Evolutionary conservation across 2,888 invertebrate species (phyloP), one percentile per base, ranked within the genome.

Genomic region (Alsophila aescularia): DNA sequence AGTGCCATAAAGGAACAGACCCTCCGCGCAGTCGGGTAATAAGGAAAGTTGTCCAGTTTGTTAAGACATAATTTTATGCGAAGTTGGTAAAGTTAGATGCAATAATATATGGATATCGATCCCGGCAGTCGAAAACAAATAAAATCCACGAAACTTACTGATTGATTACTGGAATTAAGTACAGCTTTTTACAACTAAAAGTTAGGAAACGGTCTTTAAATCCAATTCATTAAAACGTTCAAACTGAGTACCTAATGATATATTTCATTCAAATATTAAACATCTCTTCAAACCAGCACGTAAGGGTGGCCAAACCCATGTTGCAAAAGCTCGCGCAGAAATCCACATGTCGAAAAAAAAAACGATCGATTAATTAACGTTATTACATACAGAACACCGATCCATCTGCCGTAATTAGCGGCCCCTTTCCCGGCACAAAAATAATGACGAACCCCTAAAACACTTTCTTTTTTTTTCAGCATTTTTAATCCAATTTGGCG

Each of bases 401-500:
- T 89, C 90, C 90, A 90, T 90, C 90, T 90, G 88, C 82, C 84
- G 90, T 91, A 90, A 90, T 91, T 90, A 91, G 89, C 77, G 81
- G 85, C 84, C 88, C 88, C 85, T 87, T 79, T 81, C 73, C 83
- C 83, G 80, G 85, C 81, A 83, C 72, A 87, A 88, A 89, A 90
- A 90, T 90, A 90, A 90, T 90, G 90, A 90, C 90, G 89, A 82
- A 75, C 90, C 90, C 73, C 87, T 87, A 89, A 90, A 90, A 90
- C 87, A 88, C 87, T 90, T 90, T 88, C 80, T 80, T 87, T 88
- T 87, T 18, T 84, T 87, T 87, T 87, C 73, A 69, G 69, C 81
- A 85, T 87, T 90, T 54, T 92, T 92, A 92, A 92, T 92, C 92
- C 92, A 92, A 92, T 92, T 92, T 92, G 85, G 83, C 75, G 85